phyloP scores from a whole-genome alignment of 2,888 invertebrate species.

The Ypsolopha sequella region DNA sequence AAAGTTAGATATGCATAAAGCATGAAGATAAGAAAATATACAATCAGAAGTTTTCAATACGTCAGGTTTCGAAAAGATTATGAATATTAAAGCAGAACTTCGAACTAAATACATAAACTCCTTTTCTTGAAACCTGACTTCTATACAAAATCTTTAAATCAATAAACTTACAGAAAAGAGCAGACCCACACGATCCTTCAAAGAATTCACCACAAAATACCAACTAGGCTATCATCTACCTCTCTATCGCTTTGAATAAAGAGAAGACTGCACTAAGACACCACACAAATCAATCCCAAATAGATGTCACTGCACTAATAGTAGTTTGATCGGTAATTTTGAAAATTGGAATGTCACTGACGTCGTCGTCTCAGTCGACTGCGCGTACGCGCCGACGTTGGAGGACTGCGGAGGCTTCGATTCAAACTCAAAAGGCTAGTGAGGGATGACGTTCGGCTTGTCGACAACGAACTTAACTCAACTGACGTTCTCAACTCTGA shows the following conservation, averaged over 20 bases:
- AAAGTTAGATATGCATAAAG: no score
- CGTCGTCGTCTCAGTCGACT: slow-evolving; percentile 20
- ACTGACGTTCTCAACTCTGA: slow-evolving; percentile 16
- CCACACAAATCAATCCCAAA: slow-evolving; percentile 10
- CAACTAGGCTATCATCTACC: slow-evolving; percentile 34
- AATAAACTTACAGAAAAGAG: not conserved
- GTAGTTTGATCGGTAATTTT: slow-evolving; percentile 8
- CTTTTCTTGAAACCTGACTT: no score
- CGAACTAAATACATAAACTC: no score
- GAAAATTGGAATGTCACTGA: slow-evolving; percentile 9
- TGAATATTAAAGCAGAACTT: no score
- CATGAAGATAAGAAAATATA: no score
- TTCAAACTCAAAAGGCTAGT: slow-evolving; percentile 28
- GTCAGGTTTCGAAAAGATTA: no score
- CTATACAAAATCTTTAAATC: not conserved
- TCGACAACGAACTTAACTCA: slow-evolving; percentile 27
- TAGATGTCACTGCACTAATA: slow-evolving; percentile 26
- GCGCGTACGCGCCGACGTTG: slow-evolving; percentile 46
- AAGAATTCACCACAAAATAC: slow-evolving; percentile 23
- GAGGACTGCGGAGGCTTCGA: slow-evolving; percentile 36
- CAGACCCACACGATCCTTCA: not conserved
- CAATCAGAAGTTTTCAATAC: no score
- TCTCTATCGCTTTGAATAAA: slow-evolving; percentile 54
- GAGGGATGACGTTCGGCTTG: slow-evolving; percentile 12
- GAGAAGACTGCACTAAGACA: slow-evolving; percentile 36